Evolutionary conservation across 2,888 invertebrate species (phyloP).

Genomic region (Patella depressa): DNA sequence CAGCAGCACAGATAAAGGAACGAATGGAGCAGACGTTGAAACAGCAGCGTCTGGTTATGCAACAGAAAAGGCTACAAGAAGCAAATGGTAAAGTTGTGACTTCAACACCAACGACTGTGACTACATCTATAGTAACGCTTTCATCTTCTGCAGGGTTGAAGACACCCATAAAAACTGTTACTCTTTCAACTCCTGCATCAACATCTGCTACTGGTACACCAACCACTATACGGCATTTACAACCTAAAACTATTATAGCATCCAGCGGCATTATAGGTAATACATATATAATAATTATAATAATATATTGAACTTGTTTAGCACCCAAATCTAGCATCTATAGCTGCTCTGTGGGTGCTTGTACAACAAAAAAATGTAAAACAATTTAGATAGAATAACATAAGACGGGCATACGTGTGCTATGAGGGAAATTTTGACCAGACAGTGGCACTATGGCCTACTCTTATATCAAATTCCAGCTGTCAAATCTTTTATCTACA

Average conservation of each 20-base stretch:
- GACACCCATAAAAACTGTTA: constrained; percentile 48
- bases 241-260: constrained; percentile 56
- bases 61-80: constrained; percentile 80
- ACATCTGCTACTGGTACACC: constrained; percentile 40
- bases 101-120: constrained; percentile 11
- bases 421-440: no score
- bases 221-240: constrained; percentile 55
- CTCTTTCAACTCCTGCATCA: constrained; percentile 62
- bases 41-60: constrained; percentile 88
- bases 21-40: constrained; percentile 92
- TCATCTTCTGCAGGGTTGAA: constrained; percentile 41
- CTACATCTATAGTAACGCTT: constrained; percentile 14
- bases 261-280: constrained; percentile 36
- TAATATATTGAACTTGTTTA: no score
- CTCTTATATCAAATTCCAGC: no score
- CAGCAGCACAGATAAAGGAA: constrained; percentile 75
- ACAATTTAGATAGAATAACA: no score
- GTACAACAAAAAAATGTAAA: no score
- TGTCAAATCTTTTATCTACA: no score
- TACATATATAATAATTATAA: no score
- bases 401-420: no score
- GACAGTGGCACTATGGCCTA: no score
- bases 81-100: constrained; percentile 41
- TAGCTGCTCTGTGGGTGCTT: no score
- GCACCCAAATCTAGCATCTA: no score